Evolutionary conservation across 2,113 vertebrate genomes (phyloP), one percentile per base, ranked within the genome.

Genomic region (Willisornis vidua): DNA sequence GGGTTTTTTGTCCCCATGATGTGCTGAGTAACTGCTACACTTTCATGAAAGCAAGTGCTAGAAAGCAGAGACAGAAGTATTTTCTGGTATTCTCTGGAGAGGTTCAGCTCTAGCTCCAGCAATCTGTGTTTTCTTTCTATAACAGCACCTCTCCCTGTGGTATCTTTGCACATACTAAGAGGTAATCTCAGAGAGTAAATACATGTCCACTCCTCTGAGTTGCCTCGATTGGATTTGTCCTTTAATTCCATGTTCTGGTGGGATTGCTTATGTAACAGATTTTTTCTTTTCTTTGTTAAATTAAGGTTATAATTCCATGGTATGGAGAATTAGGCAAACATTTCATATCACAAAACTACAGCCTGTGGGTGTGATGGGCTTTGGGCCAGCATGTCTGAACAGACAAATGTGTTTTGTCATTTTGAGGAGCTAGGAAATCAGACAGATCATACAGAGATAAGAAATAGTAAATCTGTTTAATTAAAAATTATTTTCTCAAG

Each of bases 331-430:
- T 92, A 96, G 65, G 76, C 83, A 94, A 93, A 78, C 76, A 74
- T 92, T 96, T 85, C 85, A 74, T 86, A 88, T 84, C 33, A 92
- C 59, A 92, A 86, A 95, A 86, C 95, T 93, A 84, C 83, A 93
- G 83, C 55, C 51, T 80, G 96, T 92, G 90, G 95, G 95, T 63
- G 93, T 84, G 73, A 88, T 90, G 90, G 94, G 96, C 94, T 90
- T 86, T 71, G 57, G 75, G 91, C 91, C 93, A 97, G 43, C 67
- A 87, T 80, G 65, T 88, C 26, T 92, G 79, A 96, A 85, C n/a
- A 96, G 87, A 88, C 81, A 82, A 95, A 85, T 89, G 59, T 54
- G 83, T 91, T 97, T 95, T 93, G 79, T 93, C 87, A 83, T 94
- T 95, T 90, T 70, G 48, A 76, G 52, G 78, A 93, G 59, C 67